Evolutionary conservation across 2,888 invertebrate species (phyloP).

Genomic region (Polyploca ridens): DNA sequence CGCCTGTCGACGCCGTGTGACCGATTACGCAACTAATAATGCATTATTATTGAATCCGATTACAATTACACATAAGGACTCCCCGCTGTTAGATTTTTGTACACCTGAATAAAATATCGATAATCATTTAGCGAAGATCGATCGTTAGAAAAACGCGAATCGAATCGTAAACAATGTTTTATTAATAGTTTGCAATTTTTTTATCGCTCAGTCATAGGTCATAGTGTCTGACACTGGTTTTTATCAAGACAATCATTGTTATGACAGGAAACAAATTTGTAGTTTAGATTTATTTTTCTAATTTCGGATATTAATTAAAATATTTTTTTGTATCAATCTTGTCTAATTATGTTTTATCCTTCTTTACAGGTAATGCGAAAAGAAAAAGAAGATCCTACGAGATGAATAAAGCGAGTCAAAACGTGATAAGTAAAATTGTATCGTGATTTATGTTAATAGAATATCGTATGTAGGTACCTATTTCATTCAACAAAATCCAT

Average conservation of each 20-base stretch:
- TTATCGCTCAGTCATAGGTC: slow-evolving; percentile 32
- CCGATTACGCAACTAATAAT: slow-evolving; percentile 49
- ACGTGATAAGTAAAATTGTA: no score
- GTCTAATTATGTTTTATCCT: not conserved
- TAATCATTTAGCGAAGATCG: slow-evolving; percentile 32
- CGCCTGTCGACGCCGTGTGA: slow-evolving; percentile 28
- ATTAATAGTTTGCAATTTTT: slow-evolving; percentile 38
- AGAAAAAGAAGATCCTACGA: no score
- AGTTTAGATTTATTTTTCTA: no score
- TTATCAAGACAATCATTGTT: slow-evolving; percentile 22
- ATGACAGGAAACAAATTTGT: not conserved
- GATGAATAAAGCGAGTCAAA: no score
- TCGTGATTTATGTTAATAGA: not conserved
- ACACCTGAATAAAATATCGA: slow-evolving; percentile 25
- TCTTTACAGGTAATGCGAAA: not conserved
- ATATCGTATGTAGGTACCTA: no score
- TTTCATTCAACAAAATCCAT: not conserved
- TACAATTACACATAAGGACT: slow-evolving; percentile 46
- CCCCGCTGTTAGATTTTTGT: slow-evolving; percentile 35
- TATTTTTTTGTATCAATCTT: no score
- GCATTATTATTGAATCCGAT: slow-evolving; percentile 47
- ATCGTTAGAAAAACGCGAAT: slow-evolving; percentile 27
- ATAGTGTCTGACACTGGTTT: slow-evolving; percentile 37
- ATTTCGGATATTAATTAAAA: no score
- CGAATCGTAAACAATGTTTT: slow-evolving; percentile 31